Percentiles rank a stretch among this genome's conserved stretches.
phyloP scores from a whole-genome alignment of 2,113 vertebrate species.

The Helogale parvula region DNA sequence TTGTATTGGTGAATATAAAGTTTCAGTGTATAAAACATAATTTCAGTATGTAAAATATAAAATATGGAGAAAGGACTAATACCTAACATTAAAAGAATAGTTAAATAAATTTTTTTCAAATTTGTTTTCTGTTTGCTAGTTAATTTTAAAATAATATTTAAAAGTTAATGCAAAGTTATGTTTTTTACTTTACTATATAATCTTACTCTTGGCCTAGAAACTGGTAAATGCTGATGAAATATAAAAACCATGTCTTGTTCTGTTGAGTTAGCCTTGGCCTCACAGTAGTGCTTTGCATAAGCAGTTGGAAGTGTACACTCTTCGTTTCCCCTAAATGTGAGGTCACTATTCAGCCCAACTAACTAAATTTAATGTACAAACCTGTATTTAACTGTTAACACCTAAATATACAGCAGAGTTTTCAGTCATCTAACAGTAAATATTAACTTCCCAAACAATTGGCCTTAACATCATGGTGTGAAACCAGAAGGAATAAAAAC shows the following conservation, averaged over 20 bases:
- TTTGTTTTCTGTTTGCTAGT: background rate
- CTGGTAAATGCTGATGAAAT: slow-evolving; percentile 11
- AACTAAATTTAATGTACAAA: slow-evolving; percentile 71
- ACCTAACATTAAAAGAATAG: background rate
- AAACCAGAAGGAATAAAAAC: slow-evolving; percentile 8
- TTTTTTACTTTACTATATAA: slow-evolving; percentile 37
- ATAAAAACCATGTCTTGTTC: slow-evolving; percentile 48
- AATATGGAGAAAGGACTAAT: background rate
- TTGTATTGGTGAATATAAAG: background rate
- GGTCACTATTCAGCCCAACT: slow-evolving; percentile 70
- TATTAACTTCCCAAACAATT: slow-evolving; percentile 63
- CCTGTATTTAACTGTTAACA: slow-evolving; percentile 57
- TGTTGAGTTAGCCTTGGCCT: slow-evolving; percentile 10
- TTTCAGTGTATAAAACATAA: slow-evolving; percentile 16
- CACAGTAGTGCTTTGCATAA: slow-evolving; percentile 29
- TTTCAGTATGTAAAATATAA: slow-evolving; percentile 32
- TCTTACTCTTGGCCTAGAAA: slow-evolving; percentile 5
- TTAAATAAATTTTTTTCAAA: background rate
- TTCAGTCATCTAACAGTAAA: slow-evolving; percentile 60
- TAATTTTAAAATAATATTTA: slow-evolving; percentile 3
- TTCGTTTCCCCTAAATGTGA: slow-evolving; percentile 63
- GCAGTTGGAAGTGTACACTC: slow-evolving; percentile 26
- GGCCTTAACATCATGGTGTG: background rate
- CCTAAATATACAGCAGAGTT: slow-evolving; percentile 21
- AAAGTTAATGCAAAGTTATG: background rate